Evolutionary conservation across 1,140 invertebrate genomes (phyloP).

Genomic region (Anthonomus grandis): DNA sequence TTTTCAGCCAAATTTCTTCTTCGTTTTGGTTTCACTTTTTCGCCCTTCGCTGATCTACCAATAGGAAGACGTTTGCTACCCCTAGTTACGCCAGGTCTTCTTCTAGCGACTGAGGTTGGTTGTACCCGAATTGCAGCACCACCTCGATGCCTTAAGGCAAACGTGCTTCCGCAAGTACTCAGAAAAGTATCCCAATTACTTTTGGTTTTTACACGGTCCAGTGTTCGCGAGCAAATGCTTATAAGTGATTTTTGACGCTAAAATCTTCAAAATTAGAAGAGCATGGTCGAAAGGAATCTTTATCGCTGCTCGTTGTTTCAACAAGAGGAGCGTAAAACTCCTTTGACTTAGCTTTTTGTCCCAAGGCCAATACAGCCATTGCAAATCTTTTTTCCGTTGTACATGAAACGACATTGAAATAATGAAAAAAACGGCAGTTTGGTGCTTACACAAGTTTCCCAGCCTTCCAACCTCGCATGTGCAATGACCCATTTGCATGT

Average conservation of each 20-base stretch:
- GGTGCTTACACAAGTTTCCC: slow-evolving; percentile 12
- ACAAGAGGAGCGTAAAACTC: slow-evolving; percentile 6
- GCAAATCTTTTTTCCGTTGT: slow-evolving; percentile 8
- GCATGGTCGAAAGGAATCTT: slow-evolving; percentile 8
- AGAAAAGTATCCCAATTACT: slow-evolving; percentile 12
- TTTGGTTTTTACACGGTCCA: slow-evolving; percentile 11
- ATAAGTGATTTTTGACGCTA: slow-evolving; percentile 1
- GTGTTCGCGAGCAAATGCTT: too few relatives aligned
- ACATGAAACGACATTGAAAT: slow-evolving; percentile 4
- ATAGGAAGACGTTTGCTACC: slow-evolving; percentile 15
- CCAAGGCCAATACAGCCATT: slow-evolving; percentile 16
- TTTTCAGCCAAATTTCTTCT: slow-evolving; percentile 13
- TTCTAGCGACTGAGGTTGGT: slow-evolving; percentile 5
- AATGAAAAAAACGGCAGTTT: slow-evolving; percentile 8
- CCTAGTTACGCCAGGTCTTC: slow-evolving; percentile 11
- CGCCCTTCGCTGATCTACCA: slow-evolving; percentile 1
- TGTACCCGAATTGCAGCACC: slow-evolving; percentile 12
- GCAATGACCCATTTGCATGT: slow-evolving; percentile 14
- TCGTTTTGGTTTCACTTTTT: slow-evolving; percentile 8
- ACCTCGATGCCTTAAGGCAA: neutral
- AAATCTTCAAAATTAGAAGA: neutral
- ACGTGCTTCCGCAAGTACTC: slow-evolving; percentile 1
- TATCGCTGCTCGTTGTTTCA: slow-evolving; percentile 1
- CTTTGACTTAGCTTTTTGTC: slow-evolving; percentile 10
- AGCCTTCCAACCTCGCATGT: slow-evolving; percentile 9